Percentiles rank a stretch among this genome's conserved stretches.
Conservation (phyloP, 2,888 invertebrate species). For the Apotomis capreana region DNA sequence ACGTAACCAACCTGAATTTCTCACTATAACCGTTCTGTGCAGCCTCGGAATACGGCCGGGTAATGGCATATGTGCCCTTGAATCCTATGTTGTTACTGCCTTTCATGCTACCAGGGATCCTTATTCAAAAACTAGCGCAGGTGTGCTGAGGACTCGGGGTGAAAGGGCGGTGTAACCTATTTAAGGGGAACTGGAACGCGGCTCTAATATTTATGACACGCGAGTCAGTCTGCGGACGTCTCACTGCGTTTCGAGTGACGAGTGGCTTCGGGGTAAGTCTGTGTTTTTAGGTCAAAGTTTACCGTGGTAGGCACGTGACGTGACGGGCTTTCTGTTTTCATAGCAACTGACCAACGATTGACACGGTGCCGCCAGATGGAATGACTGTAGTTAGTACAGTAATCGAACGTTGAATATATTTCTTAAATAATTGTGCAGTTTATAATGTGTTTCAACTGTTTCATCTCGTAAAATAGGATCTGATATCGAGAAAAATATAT, state of each 20-base stretch:
- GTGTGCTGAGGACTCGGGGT: constrained; percentile 26
- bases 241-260: constrained; percentile 39
- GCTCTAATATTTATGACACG: constrained; percentile 57
- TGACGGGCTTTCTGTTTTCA: no score
- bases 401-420: no score
- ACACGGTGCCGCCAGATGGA: no score
- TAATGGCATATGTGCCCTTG: neutral
- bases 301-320: neutral
- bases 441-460: no score
- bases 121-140: constrained; percentile 31
- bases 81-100: neutral
- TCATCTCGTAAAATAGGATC: no score
- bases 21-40: neutral
- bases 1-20: neutral
- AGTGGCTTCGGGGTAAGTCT: neutral
- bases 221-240: constrained; percentile 45
- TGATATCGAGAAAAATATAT: no score
- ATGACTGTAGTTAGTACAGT: no score
- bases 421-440: no score
- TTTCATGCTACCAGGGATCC: constrained; percentile 5
- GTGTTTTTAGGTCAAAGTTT: constrained; percentile 3
- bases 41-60: neutral
- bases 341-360: no score
- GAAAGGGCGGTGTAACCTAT: constrained; percentile 54
- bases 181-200: constrained; percentile 55